Conservation (phyloP, 2,113 vertebrate genomes). For the Sorex fumeus region DNA sequence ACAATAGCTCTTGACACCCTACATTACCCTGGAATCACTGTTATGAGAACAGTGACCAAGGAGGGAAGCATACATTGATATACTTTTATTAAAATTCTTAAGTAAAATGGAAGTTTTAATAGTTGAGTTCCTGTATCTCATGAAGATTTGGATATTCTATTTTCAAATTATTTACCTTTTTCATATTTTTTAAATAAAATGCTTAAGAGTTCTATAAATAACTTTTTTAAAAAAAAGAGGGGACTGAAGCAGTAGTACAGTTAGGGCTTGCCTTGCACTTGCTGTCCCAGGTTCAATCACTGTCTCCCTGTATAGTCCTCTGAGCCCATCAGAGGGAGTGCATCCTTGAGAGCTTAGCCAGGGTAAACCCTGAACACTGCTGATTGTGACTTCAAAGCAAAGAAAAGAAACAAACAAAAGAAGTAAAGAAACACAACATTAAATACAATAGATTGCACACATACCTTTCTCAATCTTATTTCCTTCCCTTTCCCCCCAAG, state of each 20-base stretch:
- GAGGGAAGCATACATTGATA: neutral
- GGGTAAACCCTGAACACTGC: too few relatives aligned
- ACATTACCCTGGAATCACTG: neutral
- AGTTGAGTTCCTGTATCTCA: neutral
- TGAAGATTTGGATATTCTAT: constrained; percentile 41
- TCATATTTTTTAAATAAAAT: neutral
- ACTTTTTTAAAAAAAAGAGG: constrained; percentile 1
- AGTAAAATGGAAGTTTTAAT: neutral
- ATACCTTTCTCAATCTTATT: neutral
- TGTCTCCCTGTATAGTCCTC: too few relatives aligned
- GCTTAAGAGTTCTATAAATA: neutral
- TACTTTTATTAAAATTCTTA: constrained; percentile 26
- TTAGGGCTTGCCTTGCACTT: neutral
- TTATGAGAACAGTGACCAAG: neutral
- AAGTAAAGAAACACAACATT: constrained; percentile 36
- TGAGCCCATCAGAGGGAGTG: too few relatives aligned
- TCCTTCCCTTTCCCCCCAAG: neutral
- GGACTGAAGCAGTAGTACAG: neutral
- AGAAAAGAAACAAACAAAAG: neutral
- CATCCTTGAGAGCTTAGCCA: too few relatives aligned
- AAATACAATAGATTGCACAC: neutral
- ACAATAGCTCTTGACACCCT: neutral
- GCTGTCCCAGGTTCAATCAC: too few relatives aligned
- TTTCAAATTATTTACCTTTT: constrained; percentile 57
- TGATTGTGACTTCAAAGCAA: too few relatives aligned